Base-by-base conservation (phyloP, 2,113 vertebrate species). In the Fulmarus glacialis region DNA sequence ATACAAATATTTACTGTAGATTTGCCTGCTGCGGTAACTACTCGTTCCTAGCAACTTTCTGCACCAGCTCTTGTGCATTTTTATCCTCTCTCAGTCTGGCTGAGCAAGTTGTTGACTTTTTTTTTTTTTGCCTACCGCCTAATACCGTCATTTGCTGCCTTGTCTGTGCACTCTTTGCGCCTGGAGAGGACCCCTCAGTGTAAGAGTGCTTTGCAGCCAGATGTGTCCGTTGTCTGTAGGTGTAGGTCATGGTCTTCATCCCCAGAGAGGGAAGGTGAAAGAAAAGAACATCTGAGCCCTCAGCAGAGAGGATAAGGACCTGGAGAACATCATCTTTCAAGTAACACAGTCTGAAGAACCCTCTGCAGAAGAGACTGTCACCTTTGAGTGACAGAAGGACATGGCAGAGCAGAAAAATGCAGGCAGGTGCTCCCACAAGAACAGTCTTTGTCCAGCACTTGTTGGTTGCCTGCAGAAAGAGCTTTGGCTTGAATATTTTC, bases 1-100 rank as follows among this genome's bases (percentile, higher is more conserved):
- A 88, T 90, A 94, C 95, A 94, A 94, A 95, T 90, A 97, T 93
- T 96, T 94, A 96, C 97, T 93, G 95, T 94, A 89, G 94, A 89
- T 90, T 93, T 89, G 81, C 93, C 89, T 94, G 66, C 78, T 91
- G 87, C 26, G 0, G 70, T 58, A 96, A 47, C 83, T 89, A 85
- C 53, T 92, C 20, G 0, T 80, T 95, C 84, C 73, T 86, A 96
- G 94, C 90, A 90, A 93, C 92, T 93, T 94, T 89, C 82, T 80
- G 50, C 52, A 82, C 81, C 73, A 84, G 83, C 53, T 94, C 70
- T 89, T 67, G 77, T 38, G 42, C 72, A 55, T 90, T 97, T 97
- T 87, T 87, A 90, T 88, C 72, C 64, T 70, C 63, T 87, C 64
- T 32, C 70, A 62, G 60, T 82, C 70, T 95, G 84, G 48, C 74